Conservation (phyloP, 2,113 vertebrate species). For the Pelmatolapia mariae region DNA sequence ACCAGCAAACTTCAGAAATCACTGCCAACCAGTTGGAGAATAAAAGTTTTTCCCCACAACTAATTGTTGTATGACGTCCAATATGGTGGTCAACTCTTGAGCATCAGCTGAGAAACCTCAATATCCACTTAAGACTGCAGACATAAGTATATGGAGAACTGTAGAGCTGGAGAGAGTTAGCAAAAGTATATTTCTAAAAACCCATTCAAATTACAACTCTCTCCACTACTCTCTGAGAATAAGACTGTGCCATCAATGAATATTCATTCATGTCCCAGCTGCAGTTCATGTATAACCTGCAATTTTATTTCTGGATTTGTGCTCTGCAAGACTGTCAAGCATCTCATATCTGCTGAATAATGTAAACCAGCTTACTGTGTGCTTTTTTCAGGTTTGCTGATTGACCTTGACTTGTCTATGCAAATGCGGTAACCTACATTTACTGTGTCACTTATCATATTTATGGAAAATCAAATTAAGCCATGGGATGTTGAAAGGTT, state of each 20-base stretch:
- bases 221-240: neutral
- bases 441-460: neutral
- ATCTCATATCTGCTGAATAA: neutral
- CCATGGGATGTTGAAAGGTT: neutral
- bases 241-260: neutral
- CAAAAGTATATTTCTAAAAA: constrained; percentile 8
- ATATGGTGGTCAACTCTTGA: neutral
- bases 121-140: neutral
- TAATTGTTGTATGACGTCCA: neutral
- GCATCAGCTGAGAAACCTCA: neutral
- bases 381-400: neutral
- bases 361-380: neutral
- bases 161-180: neutral
- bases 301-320: constrained; percentile 22
- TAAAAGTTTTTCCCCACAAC: neutral
- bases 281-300: constrained; percentile 5
- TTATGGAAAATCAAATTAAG: neutral
- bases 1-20: neutral
- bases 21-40: neutral
- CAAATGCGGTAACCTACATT: neutral
- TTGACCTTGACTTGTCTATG: neutral
- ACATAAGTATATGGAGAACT: neutral
- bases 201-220: constrained; percentile 22
- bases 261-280: constrained; percentile 16
- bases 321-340: neutral